Evolutionary conservation across 1,140 invertebrate species (phyloP).

Genomic region (Mycetomoellerius zeteki): DNA sequence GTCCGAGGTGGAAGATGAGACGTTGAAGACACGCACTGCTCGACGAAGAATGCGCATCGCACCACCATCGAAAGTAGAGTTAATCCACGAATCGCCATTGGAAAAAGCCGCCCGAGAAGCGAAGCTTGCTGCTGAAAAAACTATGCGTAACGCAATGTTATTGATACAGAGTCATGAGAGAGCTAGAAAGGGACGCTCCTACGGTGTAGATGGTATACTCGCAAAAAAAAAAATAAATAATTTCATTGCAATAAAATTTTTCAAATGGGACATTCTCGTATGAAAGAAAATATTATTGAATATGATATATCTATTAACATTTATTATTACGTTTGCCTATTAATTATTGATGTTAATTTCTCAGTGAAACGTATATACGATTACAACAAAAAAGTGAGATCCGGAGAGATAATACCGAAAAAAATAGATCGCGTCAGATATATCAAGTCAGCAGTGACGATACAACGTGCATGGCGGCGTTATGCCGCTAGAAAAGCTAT

Average conservation of each 20-base stretch:
- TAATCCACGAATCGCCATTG: constrained; percentile 63
- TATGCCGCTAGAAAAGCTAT: constrained; percentile 79
- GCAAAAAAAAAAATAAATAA: constrained; percentile 28
- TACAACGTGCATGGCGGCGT: constrained; percentile 87
- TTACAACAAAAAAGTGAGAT: constrained; percentile 67
- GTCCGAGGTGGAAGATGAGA: not conserved
- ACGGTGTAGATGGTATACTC: constrained; percentile 71
- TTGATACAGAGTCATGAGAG: constrained; percentile 88
- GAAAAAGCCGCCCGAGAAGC: constrained; percentile 72
- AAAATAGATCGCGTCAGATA: constrained; percentile 62
- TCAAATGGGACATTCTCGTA: not conserved
- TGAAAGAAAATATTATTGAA: not conserved
- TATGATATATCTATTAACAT: not conserved
- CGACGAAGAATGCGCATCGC: constrained; percentile 36
- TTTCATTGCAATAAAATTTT: constrained; percentile 30
- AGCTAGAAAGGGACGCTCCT: constrained; percentile 87
- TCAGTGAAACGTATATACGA: constrained; percentile 53
- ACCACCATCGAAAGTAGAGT: not conserved
- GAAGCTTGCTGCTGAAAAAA: constrained; percentile 60
- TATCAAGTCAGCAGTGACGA: constrained; percentile 81
- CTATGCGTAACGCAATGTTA: constrained; percentile 76
- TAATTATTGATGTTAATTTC: not conserved
- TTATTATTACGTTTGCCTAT: not conserved
- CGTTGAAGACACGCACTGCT: not conserved
- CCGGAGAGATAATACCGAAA: constrained; percentile 55